Percentiles rank a stretch among this genome's conserved stretches.
Evolutionary conservation across 1,140 invertebrate genomes (phyloP).

Genomic region (Alviniconcha marisindica): DNA sequence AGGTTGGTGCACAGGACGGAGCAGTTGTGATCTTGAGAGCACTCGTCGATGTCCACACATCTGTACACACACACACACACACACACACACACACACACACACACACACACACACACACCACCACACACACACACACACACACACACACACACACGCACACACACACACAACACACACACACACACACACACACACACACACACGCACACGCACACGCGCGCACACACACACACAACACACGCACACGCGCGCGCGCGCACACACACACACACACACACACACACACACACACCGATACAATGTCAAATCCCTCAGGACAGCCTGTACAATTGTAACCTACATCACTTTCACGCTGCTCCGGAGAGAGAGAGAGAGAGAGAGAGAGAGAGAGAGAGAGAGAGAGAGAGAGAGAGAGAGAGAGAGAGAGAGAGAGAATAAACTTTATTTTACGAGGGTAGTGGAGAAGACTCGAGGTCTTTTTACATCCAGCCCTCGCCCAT

Average conservation of each 20-base stretch:
- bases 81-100: neutral
- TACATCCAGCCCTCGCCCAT: no score
- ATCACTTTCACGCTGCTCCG: no score
- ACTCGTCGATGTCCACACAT: conserved; percentile 29
- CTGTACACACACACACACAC: neutral
- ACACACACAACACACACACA: no score
- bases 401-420: no score
- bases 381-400: no score
- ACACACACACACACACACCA: neutral
- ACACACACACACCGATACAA: no score
- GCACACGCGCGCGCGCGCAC: neutral
- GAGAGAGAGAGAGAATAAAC: no score
- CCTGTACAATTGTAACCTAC: neutral
- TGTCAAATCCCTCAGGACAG: neutral
- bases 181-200: neutral
- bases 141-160: neutral
- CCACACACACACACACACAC: neutral
- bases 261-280: neutral
- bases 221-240: no score
- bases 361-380: no score
- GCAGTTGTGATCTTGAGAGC: neutral
- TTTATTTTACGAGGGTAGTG: no score
- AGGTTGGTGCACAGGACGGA: conserved; percentile 23
- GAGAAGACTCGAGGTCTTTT: no score
- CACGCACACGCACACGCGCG: no score